Conservation (phyloP, 2,888 invertebrate species). For the Barypeithes pellucidus region DNA sequence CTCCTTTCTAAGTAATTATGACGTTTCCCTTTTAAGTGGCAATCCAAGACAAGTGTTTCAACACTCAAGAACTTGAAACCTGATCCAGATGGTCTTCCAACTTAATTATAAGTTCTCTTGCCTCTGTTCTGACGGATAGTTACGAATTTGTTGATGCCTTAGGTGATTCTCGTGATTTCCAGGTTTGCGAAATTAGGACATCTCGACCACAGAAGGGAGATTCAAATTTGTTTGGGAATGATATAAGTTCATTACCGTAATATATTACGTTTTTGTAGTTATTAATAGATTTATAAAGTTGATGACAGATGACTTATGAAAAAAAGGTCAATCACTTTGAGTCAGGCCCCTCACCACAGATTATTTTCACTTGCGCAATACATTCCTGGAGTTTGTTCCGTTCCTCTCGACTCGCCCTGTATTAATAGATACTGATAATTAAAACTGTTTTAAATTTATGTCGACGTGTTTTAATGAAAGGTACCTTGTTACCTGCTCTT, state of each 20-base stretch:
- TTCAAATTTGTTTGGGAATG: background rate
- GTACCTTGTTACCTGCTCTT: too few species aligned
- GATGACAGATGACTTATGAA: too few species aligned
- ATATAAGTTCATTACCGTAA: background rate
- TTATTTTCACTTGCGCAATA: too few species aligned
- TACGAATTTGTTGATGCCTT: constrained; percentile 4
- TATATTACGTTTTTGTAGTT: too few species aligned
- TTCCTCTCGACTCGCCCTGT: too few species aligned
- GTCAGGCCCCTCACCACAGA: too few species aligned
- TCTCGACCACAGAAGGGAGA: background rate
- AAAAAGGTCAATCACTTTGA: too few species aligned
- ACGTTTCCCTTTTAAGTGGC: constrained; percentile 24
- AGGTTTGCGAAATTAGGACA: constrained; percentile 11
- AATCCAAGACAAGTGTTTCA: constrained; percentile 31
- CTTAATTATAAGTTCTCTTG: constrained; percentile 28
- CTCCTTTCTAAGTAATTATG: background rate
- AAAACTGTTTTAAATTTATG: too few species aligned
- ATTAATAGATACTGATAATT: too few species aligned
- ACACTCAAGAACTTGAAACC: constrained; percentile 3
- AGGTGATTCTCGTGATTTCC: constrained; percentile 6
- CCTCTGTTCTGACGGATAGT: constrained; percentile 15
- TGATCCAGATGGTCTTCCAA: constrained; percentile 15
- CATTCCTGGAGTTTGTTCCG: too few species aligned
- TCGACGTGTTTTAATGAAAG: too few species aligned
- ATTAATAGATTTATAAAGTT: too few species aligned